Percentiles rank a stretch among this genome's conserved stretches.
Evolutionary conservation across 1,140 invertebrate genomes (phyloP).

Genomic region (Drosophila willistoni): DNA sequence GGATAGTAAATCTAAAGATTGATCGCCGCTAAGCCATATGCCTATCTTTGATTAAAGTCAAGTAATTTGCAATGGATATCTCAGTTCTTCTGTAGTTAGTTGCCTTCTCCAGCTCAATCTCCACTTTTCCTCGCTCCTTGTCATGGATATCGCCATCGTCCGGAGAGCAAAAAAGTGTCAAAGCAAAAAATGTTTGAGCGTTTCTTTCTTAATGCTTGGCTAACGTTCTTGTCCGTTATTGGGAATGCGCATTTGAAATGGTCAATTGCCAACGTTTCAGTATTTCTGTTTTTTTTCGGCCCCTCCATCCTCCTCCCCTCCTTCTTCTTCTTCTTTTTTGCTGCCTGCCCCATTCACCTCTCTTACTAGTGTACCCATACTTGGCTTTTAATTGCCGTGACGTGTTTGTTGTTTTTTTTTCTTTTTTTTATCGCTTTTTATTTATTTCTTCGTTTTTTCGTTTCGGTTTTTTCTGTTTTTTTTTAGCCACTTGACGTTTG

Average conservation of each 20-base stretch:
- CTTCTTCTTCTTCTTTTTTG: background rate
- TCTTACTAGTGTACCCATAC: conserved; percentile 43
- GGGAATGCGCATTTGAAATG: conserved; percentile 29
- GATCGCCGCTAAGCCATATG: too few relatives aligned
- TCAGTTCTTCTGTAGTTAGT: background rate
- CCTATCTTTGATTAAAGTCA: too few relatives aligned
- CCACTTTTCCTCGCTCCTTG: background rate
- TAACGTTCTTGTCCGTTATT: conserved; percentile 38
- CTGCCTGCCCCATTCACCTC: background rate
- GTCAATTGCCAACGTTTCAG: conserved; percentile 20
- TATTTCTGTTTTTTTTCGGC: conserved; percentile 6
- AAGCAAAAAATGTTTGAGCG: conserved; percentile 41
- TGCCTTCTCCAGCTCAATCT: conserved; percentile 14
- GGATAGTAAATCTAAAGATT: too few relatives aligned
- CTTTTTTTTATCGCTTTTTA: conserved; percentile 17
- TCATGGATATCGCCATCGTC: background rate
- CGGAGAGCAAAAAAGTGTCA: conserved; percentile 41
- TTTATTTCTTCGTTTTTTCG: conserved; percentile 26
- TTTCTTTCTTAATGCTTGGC: conserved; percentile 20
- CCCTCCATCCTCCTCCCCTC: background rate
- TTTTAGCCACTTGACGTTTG: conserved; percentile 55
- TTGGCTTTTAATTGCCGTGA: conserved; percentile 76
- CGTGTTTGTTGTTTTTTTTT: conserved; percentile 61
- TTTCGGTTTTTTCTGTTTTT: conserved; percentile 25
- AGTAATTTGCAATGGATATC: too few relatives aligned